Evolutionary conservation across 2,888 invertebrate genomes (phyloP), one percentile per base, ranked within the genome.

Genomic region (Lasioglossum pauxillum): DNA sequence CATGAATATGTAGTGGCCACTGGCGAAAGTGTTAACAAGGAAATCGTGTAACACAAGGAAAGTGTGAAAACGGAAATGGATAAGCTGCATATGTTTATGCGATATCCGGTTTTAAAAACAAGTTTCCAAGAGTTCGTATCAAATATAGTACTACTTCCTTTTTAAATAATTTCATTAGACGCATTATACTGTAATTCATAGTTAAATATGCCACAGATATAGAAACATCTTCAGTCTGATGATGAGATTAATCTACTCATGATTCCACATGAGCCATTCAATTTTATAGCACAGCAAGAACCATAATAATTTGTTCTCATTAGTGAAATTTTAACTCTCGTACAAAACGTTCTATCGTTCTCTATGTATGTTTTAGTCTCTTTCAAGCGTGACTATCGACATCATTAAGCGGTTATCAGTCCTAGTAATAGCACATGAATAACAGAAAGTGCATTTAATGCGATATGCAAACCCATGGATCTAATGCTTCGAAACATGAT

Each of bases 321-420:
- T 86, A 85, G 78, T n/a, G 44, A 85, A 86, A 80, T 69, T 41
- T 67, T n/a, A 49, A 49, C 73, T 35, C 67, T 41, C 46, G 19
- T 31, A 69, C n/a, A 23, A 46, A 69, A 80, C 77, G 74, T 44
- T 75, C 60, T 77, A 77, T 84, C 76, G 72, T 77, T 77, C n/a
- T 19, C 74, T 7, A 44, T 71, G 60, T 7, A 44, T 71, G 60
- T 38, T 80, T 64, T n/a, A 53, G 78, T 74, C 80, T 46, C 82
- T 23, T n/a, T 46, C 83, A 57, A 83, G 80, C 83, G 87, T 86
- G 86, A 86, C 86, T 85, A 86, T 86, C 86, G 72, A 49, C 67
- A 69, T 90, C 90, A 89, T 90, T 90, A 90, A 87, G 74, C 80
- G 78, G 81, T 89, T 90, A 90, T 86, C 90, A 86, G 41, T 83